A percentile compares a stretch with the other conserved stretches of the same genome.
These are phyloP conservation scores for Microcebus ravelobensis DNA, from an alignment of 2,113 vertebrate genomes.

Conservation along the genomic window DNA sequence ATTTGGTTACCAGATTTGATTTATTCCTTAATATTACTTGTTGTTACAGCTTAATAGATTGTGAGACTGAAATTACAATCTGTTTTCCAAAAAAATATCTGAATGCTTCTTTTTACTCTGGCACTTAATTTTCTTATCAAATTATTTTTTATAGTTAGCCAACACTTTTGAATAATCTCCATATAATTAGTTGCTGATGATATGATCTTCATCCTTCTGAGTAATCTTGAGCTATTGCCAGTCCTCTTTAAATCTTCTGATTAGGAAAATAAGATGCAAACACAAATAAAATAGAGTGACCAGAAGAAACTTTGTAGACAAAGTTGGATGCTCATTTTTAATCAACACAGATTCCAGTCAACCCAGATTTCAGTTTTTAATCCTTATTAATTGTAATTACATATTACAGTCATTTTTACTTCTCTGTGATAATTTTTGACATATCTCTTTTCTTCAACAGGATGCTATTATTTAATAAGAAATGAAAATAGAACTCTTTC, in stretches of 20 bases:
- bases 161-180: conserved; percentile 24
- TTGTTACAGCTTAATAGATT: background rate
- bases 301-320: background rate
- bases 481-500: conserved; percentile 36
- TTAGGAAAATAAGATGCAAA: conserved; percentile 17
- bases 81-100: background rate
- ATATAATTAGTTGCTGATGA: conserved; percentile 56
- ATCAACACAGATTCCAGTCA: conserved; percentile 42
- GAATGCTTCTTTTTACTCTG: background rate
- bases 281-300: background rate
- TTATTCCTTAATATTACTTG: background rate
- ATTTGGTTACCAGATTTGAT: conserved; percentile 3
- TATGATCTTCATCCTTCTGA: conserved; percentile 41
- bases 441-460: background rate
- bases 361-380: conserved; percentile 38
- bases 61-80: background rate
- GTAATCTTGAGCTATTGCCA: background rate
- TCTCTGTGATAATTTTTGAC: background rate
- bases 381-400: conserved; percentile 54
- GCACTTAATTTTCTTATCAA: conserved; percentile 31
- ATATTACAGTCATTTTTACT: conserved; percentile 27
- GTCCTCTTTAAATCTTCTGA: conserved; percentile 14
- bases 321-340: conserved; percentile 13
- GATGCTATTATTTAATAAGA: background rate
- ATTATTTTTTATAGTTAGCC: background rate